These are phyloP conservation scores for Sebastes wilsoni DNA, from an alignment of 2,797 vertebrate species.

Conservation along the genomic window DNA sequence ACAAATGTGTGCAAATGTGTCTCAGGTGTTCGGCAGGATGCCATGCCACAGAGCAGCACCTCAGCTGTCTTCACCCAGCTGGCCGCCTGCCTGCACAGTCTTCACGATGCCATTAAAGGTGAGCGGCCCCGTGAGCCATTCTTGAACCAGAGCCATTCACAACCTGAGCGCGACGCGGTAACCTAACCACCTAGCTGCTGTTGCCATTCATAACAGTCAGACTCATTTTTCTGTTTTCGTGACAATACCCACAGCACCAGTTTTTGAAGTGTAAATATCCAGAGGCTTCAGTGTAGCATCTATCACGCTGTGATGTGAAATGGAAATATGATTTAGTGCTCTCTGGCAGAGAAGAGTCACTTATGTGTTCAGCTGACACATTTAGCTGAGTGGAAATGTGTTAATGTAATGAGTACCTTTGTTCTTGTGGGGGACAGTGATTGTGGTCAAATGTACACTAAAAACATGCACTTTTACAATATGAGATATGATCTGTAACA, in stretches of 20 bases:
- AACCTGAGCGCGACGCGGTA: neutral
- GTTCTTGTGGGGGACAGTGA: neutral
- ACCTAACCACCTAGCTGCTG: neutral
- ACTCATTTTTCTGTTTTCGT: neutral
- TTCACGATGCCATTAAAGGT: constrained; percentile 93
- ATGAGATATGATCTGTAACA: neutral
- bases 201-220: constrained; percentile 9
- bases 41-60: constrained; percentile 89
- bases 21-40: constrained; percentile 89
- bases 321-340: neutral
- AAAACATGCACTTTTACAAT: neutral
- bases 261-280: constrained; percentile 18
- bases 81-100: constrained; percentile 88
- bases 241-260: neutral
- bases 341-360: constrained; percentile 14
- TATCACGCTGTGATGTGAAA: neutral
- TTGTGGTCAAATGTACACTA: neutral
- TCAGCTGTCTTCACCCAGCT: constrained; percentile 91
- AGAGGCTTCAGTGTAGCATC: neutral
- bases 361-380: neutral
- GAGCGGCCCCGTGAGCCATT: constrained; percentile 27
- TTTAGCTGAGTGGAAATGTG: neutral
- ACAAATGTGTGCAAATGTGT: constrained; percentile 25
- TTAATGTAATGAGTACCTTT: neutral
- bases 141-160: neutral